Base-by-base conservation (phyloP, 2,797 vertebrate genomes). In the Pangasius djambal region DNA sequence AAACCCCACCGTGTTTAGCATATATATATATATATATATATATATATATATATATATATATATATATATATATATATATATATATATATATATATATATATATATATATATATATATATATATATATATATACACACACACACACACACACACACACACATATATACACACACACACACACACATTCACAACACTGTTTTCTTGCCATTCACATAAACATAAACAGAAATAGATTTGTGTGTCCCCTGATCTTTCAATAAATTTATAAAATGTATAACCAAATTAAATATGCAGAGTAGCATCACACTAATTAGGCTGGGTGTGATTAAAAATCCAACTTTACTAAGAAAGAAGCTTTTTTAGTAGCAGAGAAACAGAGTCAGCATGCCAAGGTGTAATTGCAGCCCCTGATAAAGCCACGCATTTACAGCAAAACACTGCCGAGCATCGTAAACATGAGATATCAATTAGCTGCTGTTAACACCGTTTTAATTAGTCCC, bases 321-420 rank as follows among this genome's bases (percentile, higher is more conserved):
- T 31, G 57, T 48, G n/a, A 85, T 87, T 48, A 77, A 85, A 87
- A 88, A 59, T 8, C 65, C 31, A 48, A 52, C 59, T 72, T 74
- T 74, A 63, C 57, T 15, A 31, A 28, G 44, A 63, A 44, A 37
- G 31, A 52, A 92, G 55, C n/a, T 59, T 79, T 78, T 70, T 77
- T 87, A 59, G 86, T 44, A 28, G 69, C 59, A 16, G 81, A 18
- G 61, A 91, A 83, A 85, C 86, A 79, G 75, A 93, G 93, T 92
- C 92, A 87, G 90, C 91, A 92, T 89, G 91, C 87, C 89, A 92
- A 92, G 90, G 92, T 92, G 88, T 92, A 96, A 95, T 93, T 94
- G 93, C 94, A 95, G 94, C 88, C 88, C 92, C 44, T 89, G 86
- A 92, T 89, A 86, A 83, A 90, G 84, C 83, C 44, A 85, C 83